These are phyloP conservation scores for Nephrotoma appendiculata DNA, from an alignment of 2,888 invertebrate genomes.

Conservation along the genomic window DNA sequence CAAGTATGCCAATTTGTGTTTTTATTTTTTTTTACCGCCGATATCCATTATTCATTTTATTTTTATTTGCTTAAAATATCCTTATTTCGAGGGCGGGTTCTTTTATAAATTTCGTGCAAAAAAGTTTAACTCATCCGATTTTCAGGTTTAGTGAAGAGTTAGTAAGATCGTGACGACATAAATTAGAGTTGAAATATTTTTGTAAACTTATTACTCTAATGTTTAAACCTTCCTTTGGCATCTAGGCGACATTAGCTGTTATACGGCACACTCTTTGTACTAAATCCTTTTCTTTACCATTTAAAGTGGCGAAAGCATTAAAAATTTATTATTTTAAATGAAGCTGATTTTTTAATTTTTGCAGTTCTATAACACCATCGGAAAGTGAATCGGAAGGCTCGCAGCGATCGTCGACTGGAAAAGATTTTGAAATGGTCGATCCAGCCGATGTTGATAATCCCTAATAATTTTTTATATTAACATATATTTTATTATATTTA, in stretches of 20 bases:
- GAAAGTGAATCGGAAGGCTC: conserved; percentile 74
- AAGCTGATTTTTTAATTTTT: background rate
- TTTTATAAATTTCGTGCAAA: too few species aligned
- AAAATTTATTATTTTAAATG: background rate
- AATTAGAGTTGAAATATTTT: too few species aligned
- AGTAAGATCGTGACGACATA: too few species aligned
- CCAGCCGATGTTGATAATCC: conserved; percentile 44
- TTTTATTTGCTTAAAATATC: too few species aligned
- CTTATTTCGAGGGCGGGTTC: too few species aligned
- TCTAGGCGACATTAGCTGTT: background rate
- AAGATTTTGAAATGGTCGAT: conserved; percentile 80
- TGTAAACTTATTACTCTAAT: too few species aligned
- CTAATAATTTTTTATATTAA: conserved; percentile 7
- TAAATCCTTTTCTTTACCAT: background rate
- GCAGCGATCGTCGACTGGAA: conserved; percentile 65
- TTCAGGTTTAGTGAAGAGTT: too few species aligned
- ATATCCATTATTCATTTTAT: too few species aligned
- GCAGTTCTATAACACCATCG: conserved; percentile 31
- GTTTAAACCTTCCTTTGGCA: too few species aligned
- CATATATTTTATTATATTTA: background rate
- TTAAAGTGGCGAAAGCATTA: background rate
- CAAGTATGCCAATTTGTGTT: too few species aligned
- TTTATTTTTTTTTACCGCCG: too few species aligned
- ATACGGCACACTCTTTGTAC: background rate
- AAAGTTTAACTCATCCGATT: too few species aligned